Conservation (phyloP, 2,797 vertebrate genomes). For the Lutjanus argentimaculatus region DNA sequence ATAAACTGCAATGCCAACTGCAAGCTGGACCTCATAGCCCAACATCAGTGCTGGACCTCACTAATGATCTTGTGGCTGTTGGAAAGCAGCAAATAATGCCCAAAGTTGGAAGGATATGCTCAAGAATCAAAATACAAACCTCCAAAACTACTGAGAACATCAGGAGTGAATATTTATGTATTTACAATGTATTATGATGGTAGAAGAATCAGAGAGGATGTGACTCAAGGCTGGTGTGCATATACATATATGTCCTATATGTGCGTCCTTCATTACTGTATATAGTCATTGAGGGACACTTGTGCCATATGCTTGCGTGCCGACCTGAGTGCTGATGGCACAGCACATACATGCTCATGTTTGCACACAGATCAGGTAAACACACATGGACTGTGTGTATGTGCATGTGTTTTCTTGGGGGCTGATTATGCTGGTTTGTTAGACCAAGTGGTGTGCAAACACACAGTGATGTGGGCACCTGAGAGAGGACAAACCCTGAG, state of each 20-base stretch:
- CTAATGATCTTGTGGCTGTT: neutral
- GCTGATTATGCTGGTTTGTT: conserved; percentile 51
- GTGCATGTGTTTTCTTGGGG: conserved; percentile 37
- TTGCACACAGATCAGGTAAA: conserved; percentile 59
- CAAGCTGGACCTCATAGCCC: neutral
- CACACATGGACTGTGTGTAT: conserved; percentile 33
- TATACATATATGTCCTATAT: neutral
- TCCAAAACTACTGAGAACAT: neutral
- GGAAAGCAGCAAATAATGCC: neutral
- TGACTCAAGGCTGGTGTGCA: neutral
- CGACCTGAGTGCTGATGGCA: conserved; percentile 24
- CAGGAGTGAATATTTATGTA: neutral
- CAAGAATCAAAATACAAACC: conserved; percentile 2
- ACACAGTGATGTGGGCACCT: conserved; percentile 49
- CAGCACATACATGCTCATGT: conserved; percentile 45
- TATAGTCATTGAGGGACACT: conserved; percentile 9
- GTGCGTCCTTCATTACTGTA: conserved; percentile 8
- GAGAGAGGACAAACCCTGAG: conserved; percentile 40
- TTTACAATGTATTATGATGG: neutral
- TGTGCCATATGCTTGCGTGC: conserved; percentile 48
- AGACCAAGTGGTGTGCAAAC: conserved; percentile 55
- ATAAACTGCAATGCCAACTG: neutral
- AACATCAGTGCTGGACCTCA: neutral
- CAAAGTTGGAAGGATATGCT: neutral
- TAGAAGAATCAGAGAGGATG: neutral